A percentile compares a stretch with the other conserved stretches of the same genome.
These are phyloP conservation scores for Caenorhabditis sp. DNA, from an alignment of 2,888 invertebrate species.

Conservation along the genomic window DNA sequence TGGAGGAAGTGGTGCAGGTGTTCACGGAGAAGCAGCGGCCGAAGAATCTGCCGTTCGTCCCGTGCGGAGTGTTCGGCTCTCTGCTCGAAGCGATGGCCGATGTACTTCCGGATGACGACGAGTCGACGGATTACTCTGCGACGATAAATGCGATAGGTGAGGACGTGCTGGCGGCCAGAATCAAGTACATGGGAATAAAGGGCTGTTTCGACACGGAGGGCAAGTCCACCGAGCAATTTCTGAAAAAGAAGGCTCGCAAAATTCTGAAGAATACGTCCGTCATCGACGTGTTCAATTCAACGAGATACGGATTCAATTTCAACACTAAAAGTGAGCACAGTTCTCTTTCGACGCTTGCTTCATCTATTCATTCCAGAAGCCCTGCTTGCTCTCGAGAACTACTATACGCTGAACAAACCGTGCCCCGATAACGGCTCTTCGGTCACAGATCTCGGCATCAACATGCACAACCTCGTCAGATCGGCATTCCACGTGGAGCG, in stretches of 20 bases:
- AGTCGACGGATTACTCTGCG: background rate
- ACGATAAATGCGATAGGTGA: slow-evolving; percentile 8
- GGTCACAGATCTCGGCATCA: slow-evolving; percentile 2
- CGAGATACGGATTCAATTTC: slow-evolving; percentile 27
- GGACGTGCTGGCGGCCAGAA: slow-evolving; percentile 3
- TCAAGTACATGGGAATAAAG: slow-evolving; percentile 6
- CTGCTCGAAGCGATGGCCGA: slow-evolving; percentile 16
- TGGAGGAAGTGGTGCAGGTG: slow-evolving; percentile 2
- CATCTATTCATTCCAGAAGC: slow-evolving; percentile 4
- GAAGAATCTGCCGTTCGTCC: background rate
- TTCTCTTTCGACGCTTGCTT: no score
- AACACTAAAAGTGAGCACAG: slow-evolving; percentile 20
- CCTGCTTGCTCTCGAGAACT: slow-evolving; percentile 13
- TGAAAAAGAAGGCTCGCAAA: slow-evolving; percentile 11
- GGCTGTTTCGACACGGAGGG: background rate
- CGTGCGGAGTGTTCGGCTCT: background rate
- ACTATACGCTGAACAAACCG: slow-evolving; percentile 8
- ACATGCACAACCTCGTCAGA: background rate
- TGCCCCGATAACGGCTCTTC: background rate
- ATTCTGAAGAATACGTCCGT: background rate
- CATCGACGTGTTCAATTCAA: slow-evolving; percentile 1
- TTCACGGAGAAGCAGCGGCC: slow-evolving; percentile 3
- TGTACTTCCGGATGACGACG: background rate
- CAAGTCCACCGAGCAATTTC: background rate
- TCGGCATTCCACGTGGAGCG: slow-evolving; percentile 1